These are phyloP conservation scores for Chloropsis cyanopogon DNA, from an alignment of 2,113 vertebrate genomes.

Conservation along the genomic window DNA sequence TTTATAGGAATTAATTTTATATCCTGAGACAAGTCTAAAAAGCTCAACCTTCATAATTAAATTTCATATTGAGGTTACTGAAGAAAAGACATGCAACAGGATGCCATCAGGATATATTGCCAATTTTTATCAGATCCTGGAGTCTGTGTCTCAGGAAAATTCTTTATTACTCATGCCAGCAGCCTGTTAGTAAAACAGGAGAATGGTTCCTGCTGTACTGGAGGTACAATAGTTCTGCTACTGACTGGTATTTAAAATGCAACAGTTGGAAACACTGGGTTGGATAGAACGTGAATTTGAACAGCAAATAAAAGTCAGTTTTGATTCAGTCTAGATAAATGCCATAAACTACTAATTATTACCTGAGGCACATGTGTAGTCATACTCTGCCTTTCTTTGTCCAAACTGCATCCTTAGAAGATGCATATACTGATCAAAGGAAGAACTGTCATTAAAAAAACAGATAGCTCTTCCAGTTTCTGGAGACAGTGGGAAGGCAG, in stretches of 20 bases:
- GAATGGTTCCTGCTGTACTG: not conserved
- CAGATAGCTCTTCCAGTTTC: not conserved
- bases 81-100: conserved; percentile 26
- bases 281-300: not conserved
- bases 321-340: not conserved
- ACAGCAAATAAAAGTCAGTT: not conserved
- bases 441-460: not conserved
- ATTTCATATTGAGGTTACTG: conserved; percentile 49
- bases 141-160: not conserved
- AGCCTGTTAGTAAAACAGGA: not conserved
- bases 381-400: not conserved
- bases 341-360: not conserved
- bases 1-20: conserved; percentile 64
- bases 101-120: conserved; percentile 7
- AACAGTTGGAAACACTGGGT: not conserved
- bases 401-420: not conserved
- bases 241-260: not conserved
- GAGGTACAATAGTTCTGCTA: not conserved
- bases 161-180: not conserved
- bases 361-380: not conserved
- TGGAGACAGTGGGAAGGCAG: not conserved
- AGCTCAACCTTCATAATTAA: conserved; percentile 46
- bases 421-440: not conserved
- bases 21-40: conserved; percentile 53
- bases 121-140: conserved; percentile 42